Evolutionary conservation across 2,113 vertebrate genomes (phyloP), one percentile per base, ranked within the genome.

Genomic region (Platysteira castanea): DNA sequence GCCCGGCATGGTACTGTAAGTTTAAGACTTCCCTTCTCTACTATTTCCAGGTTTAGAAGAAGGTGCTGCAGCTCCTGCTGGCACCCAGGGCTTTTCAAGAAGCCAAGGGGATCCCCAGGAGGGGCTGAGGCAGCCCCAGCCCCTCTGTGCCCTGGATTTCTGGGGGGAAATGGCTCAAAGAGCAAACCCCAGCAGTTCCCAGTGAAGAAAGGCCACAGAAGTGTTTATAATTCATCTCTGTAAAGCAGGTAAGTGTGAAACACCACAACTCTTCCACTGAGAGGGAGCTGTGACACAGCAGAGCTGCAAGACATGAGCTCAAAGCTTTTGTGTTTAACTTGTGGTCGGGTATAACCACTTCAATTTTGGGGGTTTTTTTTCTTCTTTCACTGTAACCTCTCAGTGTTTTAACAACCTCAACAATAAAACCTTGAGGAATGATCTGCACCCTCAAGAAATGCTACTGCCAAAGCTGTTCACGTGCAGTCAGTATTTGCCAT

Each of bases 41-140:
- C 14, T 9, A 30, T 15, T 53, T 82, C 10, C 15, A 60, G 23
- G 18, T 75, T 70, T 54, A 70, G 68, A 49, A 56, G 65, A 28
- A 57, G 44, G 39, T 46, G 17, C 23, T 15, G 5, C 4, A 35
- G 81, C 41, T 77, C 44, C 44, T 53, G 11, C 11, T 5, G 0
- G 5, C 42, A 37, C 8, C 12, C 0, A 0, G 30, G 44, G 24
- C n/a, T 42, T 41, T 46, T 65, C 3, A 2, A 23, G 35, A 67
- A 75, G 11, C 18, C 1, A 10, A 69, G 12, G 10, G 18, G 18
- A 89, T 50, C 24, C 15, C 49, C 54, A 19, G 35, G 0, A 5
- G 15, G 9, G 10, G 12, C 20, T 39, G 39, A 35, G 60, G 69
- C 35, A 69, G 27, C 28, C 18, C 23, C 23, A 20, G 26, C 11